Conservation (phyloP, 2,888 invertebrate genomes). For the Scaptomyza reducta region DNA sequence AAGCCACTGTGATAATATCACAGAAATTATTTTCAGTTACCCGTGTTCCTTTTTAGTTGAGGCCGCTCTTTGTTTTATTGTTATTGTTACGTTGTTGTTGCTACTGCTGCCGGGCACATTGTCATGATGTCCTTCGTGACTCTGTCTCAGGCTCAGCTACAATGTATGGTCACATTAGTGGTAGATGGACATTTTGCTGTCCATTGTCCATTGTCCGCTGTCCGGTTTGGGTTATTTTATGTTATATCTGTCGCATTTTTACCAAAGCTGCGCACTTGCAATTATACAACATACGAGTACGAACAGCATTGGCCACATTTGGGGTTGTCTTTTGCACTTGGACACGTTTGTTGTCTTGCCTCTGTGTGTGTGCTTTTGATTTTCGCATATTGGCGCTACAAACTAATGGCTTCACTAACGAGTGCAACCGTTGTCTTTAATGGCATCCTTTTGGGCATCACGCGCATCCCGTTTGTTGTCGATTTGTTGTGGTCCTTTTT, state of each 20-base stretch:
- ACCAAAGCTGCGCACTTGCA: constrained; percentile 66
- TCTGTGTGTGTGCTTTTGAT: constrained; percentile 51
- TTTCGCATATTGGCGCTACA: constrained; percentile 65
- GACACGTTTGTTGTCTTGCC: constrained; percentile 21
- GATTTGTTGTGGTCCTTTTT: constrained; percentile 45
- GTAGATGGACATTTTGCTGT: constrained; percentile 70
- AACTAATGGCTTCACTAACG: constrained; percentile 78
- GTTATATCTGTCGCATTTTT: constrained; percentile 66
- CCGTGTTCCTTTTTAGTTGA: constrained; percentile 48
- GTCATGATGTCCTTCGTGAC: constrained; percentile 55
- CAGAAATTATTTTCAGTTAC: constrained; percentile 74
- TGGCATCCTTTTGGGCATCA: constrained; percentile 71
- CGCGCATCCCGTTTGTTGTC: constrained; percentile 58
- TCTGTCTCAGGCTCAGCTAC: constrained; percentile 22
- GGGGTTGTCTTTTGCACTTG: constrained; percentile 34
- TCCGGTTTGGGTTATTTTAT: constrained; percentile 66
- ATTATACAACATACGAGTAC: constrained; percentile 59
- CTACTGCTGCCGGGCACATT: constrained; percentile 15
- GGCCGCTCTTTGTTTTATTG: constrained; percentile 72
- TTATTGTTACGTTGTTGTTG: constrained; percentile 63
- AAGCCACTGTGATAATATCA: constrained; percentile 71
- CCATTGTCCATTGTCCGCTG: constrained; percentile 31
- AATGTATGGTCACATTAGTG: constrained; percentile 67
- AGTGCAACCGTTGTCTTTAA: constrained; percentile 75
- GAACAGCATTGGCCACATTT: constrained; percentile 18